phyloP scores from a whole-genome alignment of 2,888 invertebrate species.

The Salticus scenicus region DNA sequence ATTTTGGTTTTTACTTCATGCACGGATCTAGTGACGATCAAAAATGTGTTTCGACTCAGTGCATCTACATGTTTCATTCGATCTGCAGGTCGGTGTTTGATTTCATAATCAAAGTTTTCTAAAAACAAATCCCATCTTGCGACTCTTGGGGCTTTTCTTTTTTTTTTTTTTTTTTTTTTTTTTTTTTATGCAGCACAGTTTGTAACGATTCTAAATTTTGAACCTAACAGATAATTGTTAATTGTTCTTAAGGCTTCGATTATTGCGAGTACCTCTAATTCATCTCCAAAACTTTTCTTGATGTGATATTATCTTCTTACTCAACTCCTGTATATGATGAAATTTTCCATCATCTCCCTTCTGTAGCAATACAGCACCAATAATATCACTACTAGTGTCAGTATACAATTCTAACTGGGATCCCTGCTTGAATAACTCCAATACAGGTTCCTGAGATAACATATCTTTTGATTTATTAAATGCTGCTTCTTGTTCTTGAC shows the following conservation, averaged over 20 bases:
- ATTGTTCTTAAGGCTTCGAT: conserved; percentile 23
- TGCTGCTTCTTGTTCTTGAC: not conserved
- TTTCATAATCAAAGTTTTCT: conserved; percentile 41
- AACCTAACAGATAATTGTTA: conserved; percentile 14
- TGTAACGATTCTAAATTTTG: conserved; percentile 23
- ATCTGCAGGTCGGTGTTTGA: conserved; percentile 6
- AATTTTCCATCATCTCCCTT: conserved; percentile 18
- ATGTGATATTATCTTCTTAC: not conserved
- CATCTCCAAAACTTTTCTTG: conserved; percentile 26
- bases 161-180: not conserved
- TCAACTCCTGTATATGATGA: conserved; percentile 15
- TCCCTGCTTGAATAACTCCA: not conserved
- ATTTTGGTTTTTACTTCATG: not conserved
- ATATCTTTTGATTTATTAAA: conserved; percentile 20
- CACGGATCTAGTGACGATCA: not conserved
- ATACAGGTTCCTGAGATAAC: not conserved
- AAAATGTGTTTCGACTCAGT: not conserved
- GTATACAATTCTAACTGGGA: not conserved
- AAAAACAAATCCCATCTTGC: not conserved
- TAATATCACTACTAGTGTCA: not conserved
- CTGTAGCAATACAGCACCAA: conserved; percentile 30
- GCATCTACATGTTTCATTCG: conserved; percentile 37
- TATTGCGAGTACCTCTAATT: conserved; percentile 30
- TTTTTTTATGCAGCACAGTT: conserved; percentile 22
- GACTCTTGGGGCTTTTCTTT: not conserved